Evolutionary conservation across 2,113 vertebrate species (phyloP).

Genomic region (Bufo gargarizans): DNA sequence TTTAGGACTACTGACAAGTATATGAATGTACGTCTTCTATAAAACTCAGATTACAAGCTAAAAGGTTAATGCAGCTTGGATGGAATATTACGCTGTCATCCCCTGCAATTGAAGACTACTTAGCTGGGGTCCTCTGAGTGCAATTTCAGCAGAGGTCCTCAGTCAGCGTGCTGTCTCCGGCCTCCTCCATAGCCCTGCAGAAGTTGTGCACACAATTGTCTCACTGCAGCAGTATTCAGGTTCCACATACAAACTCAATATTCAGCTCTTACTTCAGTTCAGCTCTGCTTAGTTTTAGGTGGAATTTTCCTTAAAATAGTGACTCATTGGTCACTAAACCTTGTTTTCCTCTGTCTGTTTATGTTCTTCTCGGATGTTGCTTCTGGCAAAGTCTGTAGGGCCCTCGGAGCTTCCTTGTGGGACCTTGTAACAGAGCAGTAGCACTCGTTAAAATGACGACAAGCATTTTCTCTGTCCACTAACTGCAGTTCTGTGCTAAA

Average conservation of each 20-base stretch:
- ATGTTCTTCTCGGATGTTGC: not conserved
- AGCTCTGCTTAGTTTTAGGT: not conserved
- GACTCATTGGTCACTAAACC: not conserved
- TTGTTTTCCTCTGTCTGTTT: not conserved
- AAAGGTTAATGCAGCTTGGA: slow-evolving; percentile 8
- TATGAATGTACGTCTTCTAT: not conserved
- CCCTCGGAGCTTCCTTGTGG: not conserved
- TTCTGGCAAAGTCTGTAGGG: not conserved
- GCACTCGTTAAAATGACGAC: not conserved
- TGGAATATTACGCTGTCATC: not conserved
- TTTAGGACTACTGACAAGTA: not conserved
- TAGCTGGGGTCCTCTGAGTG: not conserved
- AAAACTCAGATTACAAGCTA: not conserved
- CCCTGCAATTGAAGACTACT: slow-evolving; percentile 2
- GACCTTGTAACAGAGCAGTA: not conserved
- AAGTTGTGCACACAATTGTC: not conserved
- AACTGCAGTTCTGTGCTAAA: not conserved
- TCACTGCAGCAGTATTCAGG: not conserved
- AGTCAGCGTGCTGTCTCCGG: not conserved
- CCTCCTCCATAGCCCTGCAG: not conserved
- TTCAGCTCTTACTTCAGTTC: not conserved
- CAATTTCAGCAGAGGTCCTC: not conserved
- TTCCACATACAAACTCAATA: not conserved
- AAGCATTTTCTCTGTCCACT: not conserved
- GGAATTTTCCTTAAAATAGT: not conserved